Percentiles rank a stretch among this genome's conserved stretches.
Evolutionary conservation across 2,113 vertebrate species (phyloP).

Genomic region (Recurvirostra avosetta): DNA sequence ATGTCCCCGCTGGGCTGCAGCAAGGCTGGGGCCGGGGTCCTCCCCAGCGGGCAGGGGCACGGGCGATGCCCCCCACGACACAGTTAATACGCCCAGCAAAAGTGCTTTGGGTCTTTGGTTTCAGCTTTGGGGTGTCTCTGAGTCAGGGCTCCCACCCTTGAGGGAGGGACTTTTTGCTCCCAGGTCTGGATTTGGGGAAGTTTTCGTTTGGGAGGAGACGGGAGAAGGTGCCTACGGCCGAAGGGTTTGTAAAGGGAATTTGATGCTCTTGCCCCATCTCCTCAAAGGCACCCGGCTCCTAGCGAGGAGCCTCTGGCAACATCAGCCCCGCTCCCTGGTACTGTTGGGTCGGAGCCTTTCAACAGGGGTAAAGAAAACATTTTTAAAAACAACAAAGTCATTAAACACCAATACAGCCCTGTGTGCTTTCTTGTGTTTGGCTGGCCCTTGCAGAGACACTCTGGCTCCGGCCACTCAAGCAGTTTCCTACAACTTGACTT

Average conservation of each 20-base stretch:
- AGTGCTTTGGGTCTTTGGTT: too few species aligned
- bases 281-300: not conserved
- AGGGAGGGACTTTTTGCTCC: not conserved
- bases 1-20: too few species aligned
- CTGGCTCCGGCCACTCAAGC: constrained; percentile 49
- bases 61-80: too few species aligned
- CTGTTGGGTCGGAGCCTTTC: not conserved
- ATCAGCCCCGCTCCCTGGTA: not conserved
- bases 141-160: too few species aligned
- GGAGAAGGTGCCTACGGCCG: fast-evolving
- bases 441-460: not conserved
- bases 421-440: not conserved
- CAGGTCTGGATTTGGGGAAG: not conserved
- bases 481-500: constrained; percentile 40
- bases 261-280: not conserved
- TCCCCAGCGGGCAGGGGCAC: too few species aligned
- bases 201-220: not conserved
- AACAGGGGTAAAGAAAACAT: not conserved
- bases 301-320: not conserved
- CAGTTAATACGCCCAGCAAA: too few species aligned
- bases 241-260: not conserved
- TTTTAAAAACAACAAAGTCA: constrained; percentile 17
- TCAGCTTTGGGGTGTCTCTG: too few species aligned
- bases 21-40: too few species aligned
- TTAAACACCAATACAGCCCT: not conserved